phyloP scores from a whole-genome alignment of 2,113 vertebrate species.

The Ceuthmochares aereus region DNA sequence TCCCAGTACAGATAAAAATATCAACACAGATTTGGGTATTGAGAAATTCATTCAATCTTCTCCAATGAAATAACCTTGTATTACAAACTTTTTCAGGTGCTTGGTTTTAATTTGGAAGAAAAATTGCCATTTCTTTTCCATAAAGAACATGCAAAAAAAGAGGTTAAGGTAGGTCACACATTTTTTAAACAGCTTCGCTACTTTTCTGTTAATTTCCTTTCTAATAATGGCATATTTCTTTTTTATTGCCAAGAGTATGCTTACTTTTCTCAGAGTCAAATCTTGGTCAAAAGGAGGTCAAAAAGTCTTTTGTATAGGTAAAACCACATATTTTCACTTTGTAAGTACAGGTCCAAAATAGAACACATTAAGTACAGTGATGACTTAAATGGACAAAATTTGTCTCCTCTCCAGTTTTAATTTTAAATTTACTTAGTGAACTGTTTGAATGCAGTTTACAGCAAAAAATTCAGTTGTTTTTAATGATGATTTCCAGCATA shows the following conservation, averaged over 20 bases:
- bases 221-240: background rate
- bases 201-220: background rate
- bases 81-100: background rate
- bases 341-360: background rate
- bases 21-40: background rate
- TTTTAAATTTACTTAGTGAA: background rate
- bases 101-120: background rate
- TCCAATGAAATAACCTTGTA: background rate
- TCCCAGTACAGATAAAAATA: background rate
- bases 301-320: background rate
- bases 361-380: background rate
- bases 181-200: background rate
- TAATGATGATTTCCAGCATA: background rate
- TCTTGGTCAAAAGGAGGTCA: background rate
- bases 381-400: background rate
- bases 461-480: background rate
- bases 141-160: background rate
- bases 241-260: background rate
- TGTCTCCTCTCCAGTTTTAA: background rate
- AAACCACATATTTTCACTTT: background rate
- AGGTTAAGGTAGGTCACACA: background rate
- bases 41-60: background rate
- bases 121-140: background rate
- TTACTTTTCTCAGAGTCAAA: background rate
- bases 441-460: background rate